A percentile compares a stretch with the other conserved stretches of the same genome.
Conservation (phyloP, 2,113 vertebrate genomes). For the Anoura caudifer region DNA sequence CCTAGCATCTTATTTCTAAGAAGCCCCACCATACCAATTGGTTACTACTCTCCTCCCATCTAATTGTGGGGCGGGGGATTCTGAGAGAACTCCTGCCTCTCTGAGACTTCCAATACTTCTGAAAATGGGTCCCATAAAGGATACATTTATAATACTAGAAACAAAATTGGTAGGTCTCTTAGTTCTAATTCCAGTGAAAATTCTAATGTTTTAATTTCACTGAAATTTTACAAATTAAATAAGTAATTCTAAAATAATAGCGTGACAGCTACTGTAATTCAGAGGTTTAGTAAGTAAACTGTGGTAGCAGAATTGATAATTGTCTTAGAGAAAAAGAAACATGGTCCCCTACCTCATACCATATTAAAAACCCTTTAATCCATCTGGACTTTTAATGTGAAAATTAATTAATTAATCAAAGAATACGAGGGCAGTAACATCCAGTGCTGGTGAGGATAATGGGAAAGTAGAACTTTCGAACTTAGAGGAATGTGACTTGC, state of each 20-base stretch:
- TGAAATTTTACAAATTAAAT: neutral
- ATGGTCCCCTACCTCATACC: no score
- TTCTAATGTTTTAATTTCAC: neutral
- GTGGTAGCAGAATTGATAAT: no score
- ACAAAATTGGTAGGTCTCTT: neutral
- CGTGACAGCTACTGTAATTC: no score
- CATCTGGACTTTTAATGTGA: neutral
- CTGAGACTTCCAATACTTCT: neutral
- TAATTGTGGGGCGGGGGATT: neutral
- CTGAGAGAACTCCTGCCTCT: neutral
- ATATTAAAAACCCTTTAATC: neutral
- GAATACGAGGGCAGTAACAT: neutral
- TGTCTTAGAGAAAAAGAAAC: no score
- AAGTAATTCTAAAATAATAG: neutral
- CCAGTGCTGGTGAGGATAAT: neutral
- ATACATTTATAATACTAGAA: neutral
- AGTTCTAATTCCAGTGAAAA: neutral
- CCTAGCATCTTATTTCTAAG: neutral
- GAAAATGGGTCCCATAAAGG: neutral
- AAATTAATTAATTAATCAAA: neutral
- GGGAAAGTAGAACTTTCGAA: neutral
- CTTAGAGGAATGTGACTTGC: neutral
- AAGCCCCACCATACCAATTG: neutral
- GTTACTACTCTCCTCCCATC: neutral
- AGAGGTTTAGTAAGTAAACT: no score